Evolutionary conservation across 2,797 vertebrate species (phyloP), one percentile per base, ranked within the genome.

Genomic region (Emydoidea blandingii): DNA sequence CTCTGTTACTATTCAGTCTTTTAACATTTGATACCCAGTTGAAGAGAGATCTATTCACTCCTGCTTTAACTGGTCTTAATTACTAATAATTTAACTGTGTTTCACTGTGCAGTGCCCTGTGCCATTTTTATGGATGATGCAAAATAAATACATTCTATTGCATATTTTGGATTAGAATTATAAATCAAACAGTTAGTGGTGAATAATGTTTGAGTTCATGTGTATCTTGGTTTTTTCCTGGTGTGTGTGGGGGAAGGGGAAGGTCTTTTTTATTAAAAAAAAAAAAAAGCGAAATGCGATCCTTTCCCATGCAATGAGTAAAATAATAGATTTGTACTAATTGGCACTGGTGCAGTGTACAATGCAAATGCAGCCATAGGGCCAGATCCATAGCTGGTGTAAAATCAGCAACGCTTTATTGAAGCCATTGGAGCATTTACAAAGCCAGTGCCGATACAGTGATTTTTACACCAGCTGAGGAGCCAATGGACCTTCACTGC

Each of bases 391-490:
- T 25, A 91, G 65, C 3, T 68, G 37, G 62, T 92, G 87, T 91
- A 85, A 79, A 19, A n/a, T 34, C 86, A 91, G 84, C 94, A 92
- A 88, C 85, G 89, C 34, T 19, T 68, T 34, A 68, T 34, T 56
- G 16, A 86, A 85, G 68, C 82, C 62, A 83, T 4, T 83, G 34
- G 18, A 62, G 1, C 84, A 53, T 93, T 18, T 19, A 93, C 59
- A 56, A 83, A 85, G 62, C 86, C 62, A 87, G 3, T 83, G 34
- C 14, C 72, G 2, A 44, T 81, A 37, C 81, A 15, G 44, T 76
- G 86, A 56, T 94, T 68, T 57, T 94, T 81, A 52, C 3, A 81
- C 41, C 0, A 27, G 56, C 0, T 79, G 49, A 81, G 18, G 21
- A 41, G 47, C 47, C 72, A 83, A 1, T 83, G 84, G 87, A 91